phyloP scores from a whole-genome alignment of 2,888 invertebrate genomes.

The Elaeidobius kamerunicus region DNA sequence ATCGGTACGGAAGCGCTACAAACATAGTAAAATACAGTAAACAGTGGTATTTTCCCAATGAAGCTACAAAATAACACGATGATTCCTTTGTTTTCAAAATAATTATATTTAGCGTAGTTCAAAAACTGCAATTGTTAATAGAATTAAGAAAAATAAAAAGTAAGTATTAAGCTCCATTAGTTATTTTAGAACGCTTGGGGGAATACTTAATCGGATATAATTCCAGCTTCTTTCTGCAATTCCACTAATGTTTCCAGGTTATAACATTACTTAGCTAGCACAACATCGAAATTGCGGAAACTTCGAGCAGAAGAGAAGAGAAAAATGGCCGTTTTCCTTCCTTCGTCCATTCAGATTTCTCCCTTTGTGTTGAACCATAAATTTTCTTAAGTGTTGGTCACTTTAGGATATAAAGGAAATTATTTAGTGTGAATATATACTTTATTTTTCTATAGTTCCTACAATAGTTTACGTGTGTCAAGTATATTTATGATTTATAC shows the following conservation, averaged over 20 bases:
- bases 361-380: conserved; percentile 23
- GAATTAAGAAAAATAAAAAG: neutral
- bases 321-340: conserved; percentile 32
- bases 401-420: conserved; percentile 19
- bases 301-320: conserved; percentile 22
- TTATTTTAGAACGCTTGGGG: conserved; percentile 7
- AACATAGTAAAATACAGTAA: too few relatives aligned
- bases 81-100: too few relatives aligned
- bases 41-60: too few relatives aligned
- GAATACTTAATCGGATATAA: conserved; percentile 25
- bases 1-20: too few relatives aligned
- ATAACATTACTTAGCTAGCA: conserved; percentile 30
- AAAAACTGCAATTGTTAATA: too few relatives aligned
- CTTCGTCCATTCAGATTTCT: conserved; percentile 23
- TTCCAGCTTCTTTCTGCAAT: conserved; percentile 26
- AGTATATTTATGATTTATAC: too few relatives aligned
- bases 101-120: too few relatives aligned
- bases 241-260: conserved; percentile 31
- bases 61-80: too few relatives aligned
- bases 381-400: conserved; percentile 24
- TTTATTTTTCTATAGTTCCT: too few relatives aligned
- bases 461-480: too few relatives aligned
- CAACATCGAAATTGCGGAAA: conserved; percentile 30
- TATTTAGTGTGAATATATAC: conserved; percentile 11
- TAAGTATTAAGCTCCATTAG: neutral